A percentile compares a stretch with the other conserved stretches of the same genome.
Conservation (phyloP, 2,797 vertebrate species). For the Sebastes melanostomus region DNA sequence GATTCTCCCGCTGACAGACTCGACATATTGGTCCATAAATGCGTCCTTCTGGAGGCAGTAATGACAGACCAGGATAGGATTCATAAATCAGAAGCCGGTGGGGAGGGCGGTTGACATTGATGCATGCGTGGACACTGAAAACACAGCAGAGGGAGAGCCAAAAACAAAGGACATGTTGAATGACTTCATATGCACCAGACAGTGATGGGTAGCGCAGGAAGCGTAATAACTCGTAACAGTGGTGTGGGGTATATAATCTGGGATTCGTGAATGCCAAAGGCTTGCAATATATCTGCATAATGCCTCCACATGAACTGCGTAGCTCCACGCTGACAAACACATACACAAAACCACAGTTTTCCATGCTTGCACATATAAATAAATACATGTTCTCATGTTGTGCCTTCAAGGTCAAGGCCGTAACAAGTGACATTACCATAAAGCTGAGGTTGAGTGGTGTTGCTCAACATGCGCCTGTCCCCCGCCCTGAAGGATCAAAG, state of each 20-base stretch:
- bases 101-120: constrained; percentile 66
- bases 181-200: constrained; percentile 47
- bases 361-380: background rate
- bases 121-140: constrained; percentile 61
- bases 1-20: constrained; percentile 57
- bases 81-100: constrained; percentile 73
- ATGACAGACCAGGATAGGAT: constrained; percentile 67
- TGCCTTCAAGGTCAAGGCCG: constrained; percentile 26
- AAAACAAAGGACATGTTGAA: constrained; percentile 54
- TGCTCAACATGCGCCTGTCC: background rate
- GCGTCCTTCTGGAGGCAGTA: constrained; percentile 67
- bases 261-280: constrained; percentile 12
- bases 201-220: constrained; percentile 30
- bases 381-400: background rate
- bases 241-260: background rate
- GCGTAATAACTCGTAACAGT: constrained; percentile 18
- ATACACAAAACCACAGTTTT: background rate
- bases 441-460: constrained; percentile 24
- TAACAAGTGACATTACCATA: constrained; percentile 44
- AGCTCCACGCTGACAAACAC: background rate
- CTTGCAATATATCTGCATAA: constrained; percentile 31
- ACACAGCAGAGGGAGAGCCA: constrained; percentile 48
- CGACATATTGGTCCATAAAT: constrained; percentile 72
- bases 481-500: constrained; percentile 21
- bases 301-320: background rate